Conservation (phyloP, 2,888 invertebrate species). For the Malacosoma neustria region DNA sequence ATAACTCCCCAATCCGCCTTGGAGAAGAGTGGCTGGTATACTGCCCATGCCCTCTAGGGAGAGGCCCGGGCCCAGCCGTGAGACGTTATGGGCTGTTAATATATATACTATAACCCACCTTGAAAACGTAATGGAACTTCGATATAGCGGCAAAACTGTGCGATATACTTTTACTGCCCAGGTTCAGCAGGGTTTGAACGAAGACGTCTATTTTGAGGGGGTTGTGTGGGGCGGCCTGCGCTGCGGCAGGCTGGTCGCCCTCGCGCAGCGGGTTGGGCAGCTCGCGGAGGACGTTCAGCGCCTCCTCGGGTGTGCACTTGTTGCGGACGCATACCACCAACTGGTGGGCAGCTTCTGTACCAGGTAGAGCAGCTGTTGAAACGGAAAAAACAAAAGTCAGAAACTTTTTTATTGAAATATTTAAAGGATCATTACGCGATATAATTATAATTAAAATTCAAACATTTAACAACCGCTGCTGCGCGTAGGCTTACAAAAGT, state of each 20-base stretch:
- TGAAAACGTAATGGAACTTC: slow-evolving; percentile 94
- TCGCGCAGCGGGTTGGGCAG: slow-evolving; percentile 87
- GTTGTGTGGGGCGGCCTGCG: slow-evolving; percentile 85
- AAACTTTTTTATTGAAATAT: no score
- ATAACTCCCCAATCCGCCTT: no score
- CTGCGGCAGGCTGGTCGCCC: slow-evolving; percentile 76
- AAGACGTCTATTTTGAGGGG: slow-evolving; percentile 97
- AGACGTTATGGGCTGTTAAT: no score
- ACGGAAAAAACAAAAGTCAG: no score
- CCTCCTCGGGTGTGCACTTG: slow-evolving; percentile 93
- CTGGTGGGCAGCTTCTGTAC: slow-evolving; percentile 89
- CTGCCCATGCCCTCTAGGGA: no score
- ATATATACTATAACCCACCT: slow-evolving; percentile 78
- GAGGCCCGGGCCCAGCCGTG: no score
- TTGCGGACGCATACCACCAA: slow-evolving; percentile 90
- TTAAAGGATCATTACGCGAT: no score
- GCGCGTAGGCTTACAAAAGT: no score
- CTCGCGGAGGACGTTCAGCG: slow-evolving; percentile 88
- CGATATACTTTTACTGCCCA: slow-evolving; percentile 97
- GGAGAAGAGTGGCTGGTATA: no score
- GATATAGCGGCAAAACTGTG: slow-evolving; percentile 99
- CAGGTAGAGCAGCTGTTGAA: slow-evolving; percentile 80
- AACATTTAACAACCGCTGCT: no score
- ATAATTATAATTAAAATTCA: no score
- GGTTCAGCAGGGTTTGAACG: slow-evolving; percentile 93